Conservation (phyloP, 2,113 vertebrate species). For the Cercopithecus mona region DNA sequence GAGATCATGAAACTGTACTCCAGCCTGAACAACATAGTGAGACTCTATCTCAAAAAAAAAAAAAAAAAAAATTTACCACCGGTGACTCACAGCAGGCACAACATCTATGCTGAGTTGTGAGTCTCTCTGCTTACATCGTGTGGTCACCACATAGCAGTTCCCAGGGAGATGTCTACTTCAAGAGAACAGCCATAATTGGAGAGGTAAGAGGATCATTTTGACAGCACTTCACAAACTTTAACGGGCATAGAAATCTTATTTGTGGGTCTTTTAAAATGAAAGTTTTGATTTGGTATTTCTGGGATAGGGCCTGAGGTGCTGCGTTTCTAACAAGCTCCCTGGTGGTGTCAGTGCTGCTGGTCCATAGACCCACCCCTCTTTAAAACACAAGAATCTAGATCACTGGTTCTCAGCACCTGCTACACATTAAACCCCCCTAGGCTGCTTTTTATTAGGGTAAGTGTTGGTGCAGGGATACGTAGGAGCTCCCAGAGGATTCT, state of each 20-base stretch:
- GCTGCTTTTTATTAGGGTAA: not conserved
- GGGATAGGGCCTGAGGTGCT: not conserved
- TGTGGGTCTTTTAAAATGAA: not conserved
- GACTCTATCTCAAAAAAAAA: too few relatives aligned
- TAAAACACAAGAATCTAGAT: too few relatives aligned
- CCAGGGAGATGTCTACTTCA: not conserved
- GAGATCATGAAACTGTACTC: too few relatives aligned
- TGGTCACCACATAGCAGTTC: not conserved
- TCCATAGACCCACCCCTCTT: not conserved
- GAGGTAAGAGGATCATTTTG: not conserved
- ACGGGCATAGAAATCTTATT: not conserved
- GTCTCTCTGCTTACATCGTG: not conserved
- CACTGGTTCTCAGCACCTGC: not conserved
- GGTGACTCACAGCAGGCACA: not conserved
- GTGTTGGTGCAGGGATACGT: not conserved
- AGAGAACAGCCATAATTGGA: not conserved
- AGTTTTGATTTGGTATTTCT: not conserved
- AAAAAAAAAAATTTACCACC: too few relatives aligned
- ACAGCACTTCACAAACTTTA: not conserved
- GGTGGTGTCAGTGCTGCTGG: fast-evolving
- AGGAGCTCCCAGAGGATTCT: not conserved
- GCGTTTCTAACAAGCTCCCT: not conserved
- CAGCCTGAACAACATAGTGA: too few relatives aligned
- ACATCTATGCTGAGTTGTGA: too few relatives aligned
- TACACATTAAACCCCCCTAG: not conserved